phyloP scores from a whole-genome alignment of 2,888 invertebrate genomes.

The Adela reaumurella region DNA sequence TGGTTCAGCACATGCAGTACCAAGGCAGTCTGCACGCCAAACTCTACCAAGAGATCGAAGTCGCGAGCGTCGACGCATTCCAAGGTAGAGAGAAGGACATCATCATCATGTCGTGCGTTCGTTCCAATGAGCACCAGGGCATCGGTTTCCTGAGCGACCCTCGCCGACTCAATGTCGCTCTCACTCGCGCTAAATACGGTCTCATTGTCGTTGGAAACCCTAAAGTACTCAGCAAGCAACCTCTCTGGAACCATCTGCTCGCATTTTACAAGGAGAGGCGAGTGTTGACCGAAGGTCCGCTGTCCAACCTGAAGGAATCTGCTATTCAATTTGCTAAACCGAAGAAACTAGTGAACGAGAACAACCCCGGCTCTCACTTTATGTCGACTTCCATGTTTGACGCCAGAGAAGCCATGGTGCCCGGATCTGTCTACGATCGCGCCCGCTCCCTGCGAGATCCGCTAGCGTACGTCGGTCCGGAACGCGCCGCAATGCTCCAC shows the following conservation, averaged over 20 bases:
- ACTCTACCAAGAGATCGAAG: constrained; percentile 97
- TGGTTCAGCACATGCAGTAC: constrained; percentile 98
- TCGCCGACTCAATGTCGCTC: constrained; percentile 92
- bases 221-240: constrained; percentile 96
- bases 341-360: constrained; percentile 88
- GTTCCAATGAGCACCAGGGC: constrained; percentile 97
- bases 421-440: constrained; percentile 90
- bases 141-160: constrained; percentile 99
- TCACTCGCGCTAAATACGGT: constrained; percentile 96
- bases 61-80: constrained; percentile 99
- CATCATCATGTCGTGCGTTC: constrained; percentile 98
- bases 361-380: constrained; percentile 95
- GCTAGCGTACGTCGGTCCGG: constrained; percentile 88
- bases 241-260: constrained; percentile 95
- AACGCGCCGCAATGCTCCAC: constrained; percentile 70
- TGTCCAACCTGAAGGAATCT: constrained; percentile 95
- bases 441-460: constrained; percentile 83
- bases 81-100: constrained; percentile 99
- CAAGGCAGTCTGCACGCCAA: constrained; percentile 96
- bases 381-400: constrained; percentile 98
- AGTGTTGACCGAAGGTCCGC: constrained; percentile 94
- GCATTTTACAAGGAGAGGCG: constrained; percentile 97
- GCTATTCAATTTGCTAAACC: constrained; percentile 97
- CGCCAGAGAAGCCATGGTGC: constrained; percentile 91
- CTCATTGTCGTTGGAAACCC: constrained; percentile 99